Base-by-base conservation (phyloP, 2,113 vertebrate genomes). In the Apeltes quadracus region DNA sequence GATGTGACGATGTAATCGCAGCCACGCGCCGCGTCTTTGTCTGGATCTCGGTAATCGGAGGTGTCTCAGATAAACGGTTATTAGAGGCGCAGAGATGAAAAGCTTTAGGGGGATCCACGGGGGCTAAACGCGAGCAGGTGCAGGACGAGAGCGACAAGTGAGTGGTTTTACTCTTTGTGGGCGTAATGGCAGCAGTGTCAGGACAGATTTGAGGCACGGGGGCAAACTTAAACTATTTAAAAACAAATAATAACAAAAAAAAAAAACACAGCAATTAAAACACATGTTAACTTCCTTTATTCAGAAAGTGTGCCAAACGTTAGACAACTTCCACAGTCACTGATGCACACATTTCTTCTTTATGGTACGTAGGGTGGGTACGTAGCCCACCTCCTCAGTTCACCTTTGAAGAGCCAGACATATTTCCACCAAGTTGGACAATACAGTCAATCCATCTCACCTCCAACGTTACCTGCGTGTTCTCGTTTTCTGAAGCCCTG, bases 91-190 rank as follows among this genome's bases (percentile, higher is more conserved):
- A 13, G 8, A 0, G 46, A 22, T 20, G 48, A 66, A 44, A 69
- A 48, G 25, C 22, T 56, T 46, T 59, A 53, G 41, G 14, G 16
- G 11, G 11, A 14, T 41, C 13, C 13, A 13, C 39, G 39, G 39
- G 39, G 39, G 39, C 39, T 41, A 16, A 43, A 43, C 15, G 16
- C 41, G 14, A 14, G 41, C 41, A 16, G 18, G 0, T 3, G 55
- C 20, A 54, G 50, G 44, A 41, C 41, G 32, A 58, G 7, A 67
- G 38, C 15, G 61, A 79, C 77, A 83, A 83, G 75, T 64, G 0
- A 56, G 69, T 1, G 7, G 65, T 34, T 55, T 76, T 56, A 18
- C 5, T 29, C n/a, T 20, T 36, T 0, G 1, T 2, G 29, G n/a
- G n/a, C n/a, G n/a, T n/a, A n/a, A n/a, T n/a, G n/a, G n/a, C n/a